Base-by-base conservation (phyloP, 2,888 invertebrate species). In the Gortyna flavago region DNA sequence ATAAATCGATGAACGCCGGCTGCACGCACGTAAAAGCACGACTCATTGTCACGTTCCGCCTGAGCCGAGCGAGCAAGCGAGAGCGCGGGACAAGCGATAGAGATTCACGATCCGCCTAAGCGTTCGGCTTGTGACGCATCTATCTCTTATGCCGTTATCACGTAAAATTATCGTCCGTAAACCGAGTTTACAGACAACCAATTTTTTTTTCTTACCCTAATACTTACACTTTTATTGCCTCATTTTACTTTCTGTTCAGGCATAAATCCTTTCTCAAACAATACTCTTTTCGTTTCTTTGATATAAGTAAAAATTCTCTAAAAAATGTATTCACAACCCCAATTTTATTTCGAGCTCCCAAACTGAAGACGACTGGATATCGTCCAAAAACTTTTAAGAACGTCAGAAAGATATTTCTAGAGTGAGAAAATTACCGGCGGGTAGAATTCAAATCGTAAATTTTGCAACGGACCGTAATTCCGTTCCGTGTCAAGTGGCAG, bases 381-480 rank as follows among this genome's bases (percentile, higher is more conserved):
- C 70, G 68, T 85, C 82, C 82, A 75, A 81, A 85, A 84, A 69
- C 68, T 81, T 84, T 86, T 72, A 57, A 59, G 65, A 72, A 69
- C 44, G 59, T 65, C 68, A 75, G 57, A 72, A 72, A 59, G 68
- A 72, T 79, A 77, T 69, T 76, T 82, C 78, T 81, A 77, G 65
- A 75, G 59, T 70, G 62, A 81, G 80, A 81, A 77, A 72, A 80
- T 64, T 73, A 81, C 69, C 59, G 44, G 57, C 67, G 82, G 79
- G 81, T 81, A 83, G 84, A 87, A 89, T 89, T 88, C 80, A 85
- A 88, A 87, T 86, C 87, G 87, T 84, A 86, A 86, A 88, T 85
- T 87, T 86, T 81, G 73, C 82, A 79, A 74, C 76, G 72, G 79
- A 70, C 64, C 70, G 72, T 87, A 88, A 87, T 83, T 86, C 81